These are phyloP conservation scores for Athalia rosae DNA, from an alignment of 2,888 invertebrate species.

Conservation along the genomic window DNA sequence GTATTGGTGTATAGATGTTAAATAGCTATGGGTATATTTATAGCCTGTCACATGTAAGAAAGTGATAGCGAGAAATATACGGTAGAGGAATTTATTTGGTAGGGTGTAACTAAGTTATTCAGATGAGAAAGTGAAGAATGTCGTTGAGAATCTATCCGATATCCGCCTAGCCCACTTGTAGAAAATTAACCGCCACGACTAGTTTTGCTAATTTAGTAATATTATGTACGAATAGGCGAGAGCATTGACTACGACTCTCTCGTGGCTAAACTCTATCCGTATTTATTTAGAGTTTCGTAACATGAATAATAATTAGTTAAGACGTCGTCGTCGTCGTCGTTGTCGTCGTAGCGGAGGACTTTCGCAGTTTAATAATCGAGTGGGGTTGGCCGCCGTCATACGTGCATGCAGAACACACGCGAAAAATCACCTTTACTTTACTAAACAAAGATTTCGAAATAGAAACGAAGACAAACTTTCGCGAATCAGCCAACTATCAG, in stretches of 20 bases:
- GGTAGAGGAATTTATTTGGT: slow-evolving; percentile 22
- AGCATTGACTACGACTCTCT: slow-evolving; percentile 22
- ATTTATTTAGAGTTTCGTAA: slow-evolving; percentile 57
- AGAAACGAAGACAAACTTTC: slow-evolving; percentile 42
- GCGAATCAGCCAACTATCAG: slow-evolving; percentile 15
- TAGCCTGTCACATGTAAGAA: slow-evolving; percentile 17
- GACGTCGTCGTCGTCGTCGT: background rate
- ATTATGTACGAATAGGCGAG: slow-evolving; percentile 26
- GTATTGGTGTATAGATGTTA: background rate
- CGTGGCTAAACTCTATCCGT: slow-evolving; percentile 39
- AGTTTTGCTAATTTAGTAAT: slow-evolving; percentile 44
- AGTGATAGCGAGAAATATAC: slow-evolving; percentile 18
- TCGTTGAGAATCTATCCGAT: slow-evolving; percentile 45
- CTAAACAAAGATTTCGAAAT: slow-evolving; percentile 31
- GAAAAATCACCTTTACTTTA: slow-evolving; percentile 20
- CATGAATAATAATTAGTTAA: slow-evolving; percentile 50
- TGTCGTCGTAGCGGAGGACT: background rate
- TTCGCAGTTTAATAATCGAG: slow-evolving; percentile 19
- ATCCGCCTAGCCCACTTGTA: slow-evolving; percentile 66
- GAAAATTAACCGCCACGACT: slow-evolving; percentile 47
- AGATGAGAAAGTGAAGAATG: slow-evolving; percentile 70
- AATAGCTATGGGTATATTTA: slow-evolving; percentile 6
- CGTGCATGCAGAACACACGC: slow-evolving; percentile 5
- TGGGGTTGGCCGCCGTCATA: background rate
- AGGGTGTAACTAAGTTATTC: slow-evolving; percentile 28